Base-by-base conservation (phyloP, 2,888 invertebrate genomes). In the Busseola fusca region DNA sequence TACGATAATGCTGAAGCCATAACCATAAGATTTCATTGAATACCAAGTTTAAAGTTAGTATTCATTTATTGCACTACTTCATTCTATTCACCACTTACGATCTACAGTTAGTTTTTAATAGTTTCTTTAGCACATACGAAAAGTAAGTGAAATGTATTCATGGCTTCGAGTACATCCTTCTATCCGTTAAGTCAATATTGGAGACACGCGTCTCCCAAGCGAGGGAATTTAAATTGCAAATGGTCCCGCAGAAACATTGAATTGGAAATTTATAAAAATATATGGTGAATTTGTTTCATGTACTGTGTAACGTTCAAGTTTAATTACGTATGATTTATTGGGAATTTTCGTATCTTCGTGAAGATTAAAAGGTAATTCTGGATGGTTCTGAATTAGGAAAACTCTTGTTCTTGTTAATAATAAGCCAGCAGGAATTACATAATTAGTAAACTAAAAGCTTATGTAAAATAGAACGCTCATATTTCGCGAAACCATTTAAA, bases 151-250 rank as follows among this genome's bases (percentile, higher is more conserved):
- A 81, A 81, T 75, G 67, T 83, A 82, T 86, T 87, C 86, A 78
- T 83, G 83, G 71, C 79, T 84, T 78, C 78, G 64, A 80, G 80
- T 72, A 63, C 71, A 76, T 78, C 45, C 74, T 80, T 83, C 83
- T 80, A 84, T 83, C 78, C 80, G 80, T 79, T 83, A 78, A 88
- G 89, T 90, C 90, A 91, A 91, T 92, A 91, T 88, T 86, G 88
- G 83, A 86, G 89, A 89, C 89, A 90, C 86, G 87, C 89, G 90
- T 90, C 87, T 89, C 88, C 87, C 88, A 78, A 83, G 89, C 83
- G 90, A 74, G 45, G 81, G 82, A 84, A 91, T 92, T 91, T 91
- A 90, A 91, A 92, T 92, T 92, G 91, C 91, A 92, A 92, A 92
- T 92, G 85, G 87, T 88, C 83, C 85, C 87, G 85, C 83, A 84